Percentiles rank a stretch among this genome's conserved stretches.
Conservation (phyloP, 2,888 invertebrate genomes). For the Nemurella pictetii region DNA sequence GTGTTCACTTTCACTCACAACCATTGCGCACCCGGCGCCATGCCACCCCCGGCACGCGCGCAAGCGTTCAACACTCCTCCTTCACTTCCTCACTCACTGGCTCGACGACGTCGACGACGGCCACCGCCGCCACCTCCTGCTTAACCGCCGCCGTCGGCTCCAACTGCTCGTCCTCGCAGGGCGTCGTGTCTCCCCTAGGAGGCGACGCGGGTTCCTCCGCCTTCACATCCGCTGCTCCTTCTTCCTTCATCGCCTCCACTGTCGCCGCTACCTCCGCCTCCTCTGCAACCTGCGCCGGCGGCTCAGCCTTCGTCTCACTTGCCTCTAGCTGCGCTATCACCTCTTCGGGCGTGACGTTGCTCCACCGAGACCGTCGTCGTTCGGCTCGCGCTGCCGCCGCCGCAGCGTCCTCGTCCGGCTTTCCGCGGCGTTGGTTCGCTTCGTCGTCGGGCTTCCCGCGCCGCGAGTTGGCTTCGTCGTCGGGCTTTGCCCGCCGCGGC, state of each 20-base stretch:
- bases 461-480: slow-evolving; percentile 27
- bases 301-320: slow-evolving; percentile 34
- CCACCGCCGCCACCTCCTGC: slow-evolving; percentile 15
- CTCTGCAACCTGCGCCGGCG: slow-evolving; percentile 34
- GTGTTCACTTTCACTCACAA: slow-evolving; percentile 41
- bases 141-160: slow-evolving; percentile 2
- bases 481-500: background rate
- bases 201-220: background rate
- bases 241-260: background rate
- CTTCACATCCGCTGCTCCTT: slow-evolving; percentile 25
- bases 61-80: background rate
- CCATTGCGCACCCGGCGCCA: slow-evolving; percentile 34
- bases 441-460: slow-evolving; percentile 32
- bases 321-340: slow-evolving; percentile 39
- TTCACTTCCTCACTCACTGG: background rate
- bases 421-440: slow-evolving; percentile 24
- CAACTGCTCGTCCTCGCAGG: slow-evolving; percentile 33
- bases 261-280: slow-evolving; percentile 27
- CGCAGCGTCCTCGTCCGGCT: slow-evolving; percentile 47
- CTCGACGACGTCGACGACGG: background rate
- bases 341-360: slow-evolving; percentile 44
- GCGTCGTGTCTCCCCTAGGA: slow-evolving; percentile 33
- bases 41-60: slow-evolving; percentile 18
- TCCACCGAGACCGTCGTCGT: slow-evolving; percentile 47
- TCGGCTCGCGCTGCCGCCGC: slow-evolving; percentile 40